A percentile compares a stretch with the other conserved stretches of the same genome.
Evolutionary conservation across 2,797 vertebrate genomes (phyloP).

Genomic region (Vespertilio murinus): DNA sequence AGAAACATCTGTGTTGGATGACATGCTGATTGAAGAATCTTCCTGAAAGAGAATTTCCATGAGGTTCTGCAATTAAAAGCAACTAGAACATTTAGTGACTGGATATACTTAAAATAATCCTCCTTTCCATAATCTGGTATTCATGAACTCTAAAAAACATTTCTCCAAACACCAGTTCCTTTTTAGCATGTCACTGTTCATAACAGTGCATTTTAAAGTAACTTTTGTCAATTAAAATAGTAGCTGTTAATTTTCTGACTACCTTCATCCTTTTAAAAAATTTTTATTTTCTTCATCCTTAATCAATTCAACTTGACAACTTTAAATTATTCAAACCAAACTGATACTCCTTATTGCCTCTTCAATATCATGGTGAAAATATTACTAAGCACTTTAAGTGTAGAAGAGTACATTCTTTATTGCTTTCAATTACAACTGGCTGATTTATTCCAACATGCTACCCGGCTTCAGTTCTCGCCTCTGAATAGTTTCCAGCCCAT

Average conservation of each 20-base stretch:
- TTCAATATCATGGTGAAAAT: background rate
- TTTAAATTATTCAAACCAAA: conserved; percentile 9
- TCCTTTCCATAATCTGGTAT: background rate
- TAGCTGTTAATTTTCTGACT: background rate
- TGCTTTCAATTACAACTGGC: background rate
- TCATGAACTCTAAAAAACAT: background rate
- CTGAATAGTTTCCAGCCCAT: background rate
- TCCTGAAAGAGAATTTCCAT: conserved; percentile 61
- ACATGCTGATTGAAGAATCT: conserved; percentile 85
- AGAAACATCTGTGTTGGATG: conserved; percentile 75
- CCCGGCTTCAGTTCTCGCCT: background rate
- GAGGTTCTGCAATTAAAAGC: conserved; percentile 3
- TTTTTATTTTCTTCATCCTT: background rate
- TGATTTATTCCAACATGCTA: background rate
- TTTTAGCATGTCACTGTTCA: background rate
- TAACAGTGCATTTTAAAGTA: background rate
- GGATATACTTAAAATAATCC: background rate
- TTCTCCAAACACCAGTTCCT: background rate
- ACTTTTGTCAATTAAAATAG: conserved; percentile 37
- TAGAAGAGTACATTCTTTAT: background rate
- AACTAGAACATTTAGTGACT: background rate
- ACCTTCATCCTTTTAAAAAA: background rate
- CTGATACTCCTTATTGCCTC: background rate
- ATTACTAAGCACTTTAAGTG: background rate
- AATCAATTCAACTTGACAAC: background rate